Base-by-base conservation (phyloP, 2,113 vertebrate species). In the Neomonachus schauinslandi region DNA sequence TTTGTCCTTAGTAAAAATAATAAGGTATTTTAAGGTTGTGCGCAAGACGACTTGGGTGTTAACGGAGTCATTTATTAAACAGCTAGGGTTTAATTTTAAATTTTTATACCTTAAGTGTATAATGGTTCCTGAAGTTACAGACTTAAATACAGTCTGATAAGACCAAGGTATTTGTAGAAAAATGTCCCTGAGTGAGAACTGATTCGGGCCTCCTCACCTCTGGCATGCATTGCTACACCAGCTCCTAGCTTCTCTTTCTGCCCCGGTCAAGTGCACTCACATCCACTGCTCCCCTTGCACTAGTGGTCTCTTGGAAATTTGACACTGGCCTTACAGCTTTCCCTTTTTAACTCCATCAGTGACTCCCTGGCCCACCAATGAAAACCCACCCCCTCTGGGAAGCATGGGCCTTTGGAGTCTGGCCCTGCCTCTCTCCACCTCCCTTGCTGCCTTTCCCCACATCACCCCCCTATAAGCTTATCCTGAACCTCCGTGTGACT, bases 1-100 rank as follows among this genome's bases (percentile, higher is more conserved):
- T 71, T 94, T 59, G 21, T 76, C 51, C 53, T 51, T 76, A 81
- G 61, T 82, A 71, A 83, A 87, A 87, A 59, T 65, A 92, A 28
- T 21, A 39, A 36, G 1, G 15, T 91, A 87, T 57, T 77, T 92
- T 83, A 92, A 89, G 63, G 16, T 28, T 31, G 51, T 94, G 36
- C 53, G 51, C 8, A 16, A 95, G 65, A 42, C 59, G 18, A 24
- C 19, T 14, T 94, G 51, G 39, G 49, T 77, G 42, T n/a, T 91
- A 77, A 71, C 13, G 36, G 77, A 80, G 42, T 74, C 71, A 63
- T 18, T 76, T 61, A 74, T 80, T 91, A 84, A 49, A 8, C 28
- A 79, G 15, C 16, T 79, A 83, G 33, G 82, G 18, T 65, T 85
- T 89, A 76, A 81, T 13, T 51, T 86, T n/a, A 31, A 33, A 86